phyloP scores from a whole-genome alignment of 2,797 vertebrate species.

The Paedocypris micromegethes region DNA sequence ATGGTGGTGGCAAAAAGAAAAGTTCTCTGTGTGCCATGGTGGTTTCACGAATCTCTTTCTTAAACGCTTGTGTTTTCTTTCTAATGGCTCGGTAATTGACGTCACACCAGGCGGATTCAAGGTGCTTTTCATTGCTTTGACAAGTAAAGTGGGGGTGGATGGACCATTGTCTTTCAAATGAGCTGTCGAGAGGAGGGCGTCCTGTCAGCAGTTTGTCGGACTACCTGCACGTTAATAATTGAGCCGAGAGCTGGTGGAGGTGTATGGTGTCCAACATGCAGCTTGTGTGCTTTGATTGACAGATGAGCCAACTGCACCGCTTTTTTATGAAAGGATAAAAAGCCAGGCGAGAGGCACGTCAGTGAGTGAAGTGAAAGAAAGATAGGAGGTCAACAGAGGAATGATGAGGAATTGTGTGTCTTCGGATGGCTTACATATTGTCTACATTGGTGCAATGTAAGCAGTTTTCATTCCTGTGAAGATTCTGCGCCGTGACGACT shows the following conservation, averaged over 20 bases:
- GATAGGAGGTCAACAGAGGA: conserved; percentile 25
- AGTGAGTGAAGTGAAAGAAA: conserved; percentile 52
- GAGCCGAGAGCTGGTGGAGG: conserved; percentile 65
- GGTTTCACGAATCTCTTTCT: conserved; percentile 22
- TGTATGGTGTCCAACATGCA: conserved; percentile 61
- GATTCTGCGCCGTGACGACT: conserved; percentile 1
- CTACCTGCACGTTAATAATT: conserved; percentile 81
- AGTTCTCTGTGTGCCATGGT: not conserved
- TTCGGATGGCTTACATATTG: conserved; percentile 44
- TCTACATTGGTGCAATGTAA: conserved; percentile 26
- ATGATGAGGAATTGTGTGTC: conserved; percentile 53
- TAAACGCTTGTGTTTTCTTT: conserved; percentile 14
- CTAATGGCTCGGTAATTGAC: conserved; percentile 44
- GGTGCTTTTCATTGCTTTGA: conserved; percentile 69
- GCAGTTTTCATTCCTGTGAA: conserved; percentile 35
- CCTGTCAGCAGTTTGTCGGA: conserved; percentile 72
- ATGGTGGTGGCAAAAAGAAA: not conserved
- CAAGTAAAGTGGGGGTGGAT: conserved; percentile 72
- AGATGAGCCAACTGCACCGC: conserved; percentile 70
- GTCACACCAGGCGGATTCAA: conserved; percentile 49
- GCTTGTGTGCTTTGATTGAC: conserved; percentile 65
- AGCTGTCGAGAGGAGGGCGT: conserved; percentile 61
- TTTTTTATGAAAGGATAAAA: conserved; percentile 63
- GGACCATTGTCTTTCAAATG: conserved; percentile 74
- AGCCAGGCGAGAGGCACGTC: conserved; percentile 44